A percentile compares a stretch with the other conserved stretches of the same genome.
phyloP scores from a whole-genome alignment of 2,113 vertebrate species.

The Nyctereutes procyonoides region DNA sequence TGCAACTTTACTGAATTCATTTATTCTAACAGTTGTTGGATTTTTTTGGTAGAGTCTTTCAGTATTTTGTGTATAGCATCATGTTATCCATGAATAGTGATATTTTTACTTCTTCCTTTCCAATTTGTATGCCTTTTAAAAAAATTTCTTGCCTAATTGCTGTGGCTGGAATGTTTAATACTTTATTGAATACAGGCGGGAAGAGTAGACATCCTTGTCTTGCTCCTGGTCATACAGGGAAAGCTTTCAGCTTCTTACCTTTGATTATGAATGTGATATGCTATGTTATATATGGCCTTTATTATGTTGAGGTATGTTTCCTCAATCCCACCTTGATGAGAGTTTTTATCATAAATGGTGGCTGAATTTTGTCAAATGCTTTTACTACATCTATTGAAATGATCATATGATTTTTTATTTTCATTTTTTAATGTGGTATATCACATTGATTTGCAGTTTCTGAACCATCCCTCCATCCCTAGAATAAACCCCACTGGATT shows the following conservation, averaged over 20 bases:
- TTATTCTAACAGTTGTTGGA: background rate
- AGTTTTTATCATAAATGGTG: background rate
- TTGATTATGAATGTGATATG: background rate
- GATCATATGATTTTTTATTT: background rate
- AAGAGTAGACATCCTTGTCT: background rate
- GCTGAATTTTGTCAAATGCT: background rate
- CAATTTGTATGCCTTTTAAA: background rate
- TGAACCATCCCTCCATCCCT: background rate
- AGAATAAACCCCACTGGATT: background rate
- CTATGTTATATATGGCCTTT: background rate
- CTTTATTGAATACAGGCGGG: background rate
- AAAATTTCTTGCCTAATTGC: background rate
- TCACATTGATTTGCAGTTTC: background rate
- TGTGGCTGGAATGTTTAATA: background rate
- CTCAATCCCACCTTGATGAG: background rate
- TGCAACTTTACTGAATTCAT: background rate
- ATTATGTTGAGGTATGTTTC: background rate
- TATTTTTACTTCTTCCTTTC: background rate
- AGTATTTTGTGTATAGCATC: background rate
- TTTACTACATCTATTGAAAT: background rate
- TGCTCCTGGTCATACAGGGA: background rate
- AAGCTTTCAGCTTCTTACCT: background rate
- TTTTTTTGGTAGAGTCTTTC: background rate
- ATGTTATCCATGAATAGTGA: background rate
- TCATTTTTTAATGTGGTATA: background rate